A percentile compares a stretch with the other conserved stretches of the same genome.
These are phyloP conservation scores for Diarsia dahlii DNA, from an alignment of 2,888 invertebrate species.

Conservation along the genomic window DNA sequence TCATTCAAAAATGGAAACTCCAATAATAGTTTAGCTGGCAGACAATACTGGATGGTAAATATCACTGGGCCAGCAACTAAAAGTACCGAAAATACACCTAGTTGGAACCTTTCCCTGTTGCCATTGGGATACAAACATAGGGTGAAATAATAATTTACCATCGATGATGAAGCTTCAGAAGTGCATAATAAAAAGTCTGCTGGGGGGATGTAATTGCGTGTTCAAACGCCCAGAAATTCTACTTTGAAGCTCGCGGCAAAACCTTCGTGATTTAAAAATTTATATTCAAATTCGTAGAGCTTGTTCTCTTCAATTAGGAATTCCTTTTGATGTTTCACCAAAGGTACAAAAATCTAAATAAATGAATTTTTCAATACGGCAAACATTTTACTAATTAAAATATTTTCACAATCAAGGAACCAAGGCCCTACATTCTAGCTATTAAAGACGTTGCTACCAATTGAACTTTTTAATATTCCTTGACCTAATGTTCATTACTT, in stretches of 20 bases:
- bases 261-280: constrained; percentile 23
- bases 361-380: not conserved
- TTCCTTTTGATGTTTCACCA: constrained; percentile 20
- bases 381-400: not conserved
- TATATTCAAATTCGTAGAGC: constrained; percentile 17
- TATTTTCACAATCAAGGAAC: constrained; percentile 4
- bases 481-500: constrained; percentile 68
- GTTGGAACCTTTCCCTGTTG: constrained; percentile 19
- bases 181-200: constrained; percentile 20
- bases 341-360: constrained; percentile 6
- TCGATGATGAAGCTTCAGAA: constrained; percentile 21
- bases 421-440: constrained; percentile 11
- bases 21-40: constrained; percentile 84
- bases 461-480: constrained; percentile 70
- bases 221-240: constrained; percentile 24
- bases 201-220: constrained; percentile 28
- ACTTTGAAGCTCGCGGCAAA: constrained; percentile 30
- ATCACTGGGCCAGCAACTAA: constrained; percentile 84
- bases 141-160: constrained; percentile 18
- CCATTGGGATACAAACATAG: not conserved
- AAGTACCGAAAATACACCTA: constrained; percentile 73
- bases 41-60: constrained; percentile 81
- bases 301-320: constrained; percentile 1
- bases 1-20: constrained; percentile 80
- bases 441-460: constrained; percentile 52